A percentile compares a stretch with the other conserved stretches of the same genome.
Evolutionary conservation across 2,797 vertebrate species (phyloP).

Genomic region (Semaprochilodus insignis): DNA sequence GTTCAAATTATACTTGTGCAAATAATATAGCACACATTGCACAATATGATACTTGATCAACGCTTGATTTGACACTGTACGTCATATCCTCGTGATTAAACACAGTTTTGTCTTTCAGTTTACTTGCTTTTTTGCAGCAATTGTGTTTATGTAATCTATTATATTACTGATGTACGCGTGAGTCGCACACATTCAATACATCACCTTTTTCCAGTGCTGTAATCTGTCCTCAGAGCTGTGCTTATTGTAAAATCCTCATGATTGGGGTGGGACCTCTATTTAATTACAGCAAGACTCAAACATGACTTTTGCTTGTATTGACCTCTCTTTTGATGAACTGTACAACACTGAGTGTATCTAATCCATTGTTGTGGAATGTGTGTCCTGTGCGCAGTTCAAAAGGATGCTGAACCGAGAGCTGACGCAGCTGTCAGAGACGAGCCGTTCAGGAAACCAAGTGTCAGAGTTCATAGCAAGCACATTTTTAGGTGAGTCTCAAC

Average conservation of each 20-base stretch:
- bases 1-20: no score
- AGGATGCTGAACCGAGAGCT: slow-evolving; percentile 94
- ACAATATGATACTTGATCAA: no score
- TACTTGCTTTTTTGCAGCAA: no score
- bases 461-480: slow-evolving; percentile 92
- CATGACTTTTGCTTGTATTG: background rate
- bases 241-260: background rate
- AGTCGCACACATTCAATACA: no score
- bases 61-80: no score
- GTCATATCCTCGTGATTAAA: no score
- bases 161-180: no score
- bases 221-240: background rate
- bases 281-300: background rate
- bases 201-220: background rate
- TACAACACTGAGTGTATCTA: background rate
- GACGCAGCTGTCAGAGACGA: slow-evolving; percentile 91
- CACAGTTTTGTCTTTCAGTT: no score
- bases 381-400: slow-evolving; percentile 83
- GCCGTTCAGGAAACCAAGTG: slow-evolving; percentile 94
- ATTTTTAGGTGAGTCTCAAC: slow-evolving; percentile 86
- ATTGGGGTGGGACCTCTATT: background rate
- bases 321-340: background rate
- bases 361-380: background rate
- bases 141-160: no score
- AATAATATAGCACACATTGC: background rate